Evolutionary conservation across 2,888 invertebrate genomes (phyloP), one percentile per base, ranked within the genome.

Genomic region (Laothoe populi): DNA sequence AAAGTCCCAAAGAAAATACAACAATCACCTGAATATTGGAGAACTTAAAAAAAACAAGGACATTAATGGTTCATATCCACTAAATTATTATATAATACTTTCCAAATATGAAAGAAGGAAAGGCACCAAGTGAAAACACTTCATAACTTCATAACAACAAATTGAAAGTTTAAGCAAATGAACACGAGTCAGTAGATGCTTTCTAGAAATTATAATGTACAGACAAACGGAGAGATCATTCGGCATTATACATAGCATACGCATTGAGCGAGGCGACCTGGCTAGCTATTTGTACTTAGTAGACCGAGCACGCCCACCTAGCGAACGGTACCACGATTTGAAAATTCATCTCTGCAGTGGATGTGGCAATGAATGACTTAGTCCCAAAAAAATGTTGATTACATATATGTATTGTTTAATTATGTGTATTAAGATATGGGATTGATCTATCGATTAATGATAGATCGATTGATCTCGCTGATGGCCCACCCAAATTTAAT

Each of bases 151-250:
- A 83, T 86, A 87, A 82, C 84, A 86, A 86, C 84, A 86, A 86
- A 84, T 88, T 86, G 88, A 90, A 90, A 88, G 88, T 89, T 87
- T 85, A 87, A 84, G 82, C 83, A 88, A 88, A 88, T 86, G 82
- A 83, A 84, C 78, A 75, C 82, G 73, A 83, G 78, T 71, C 82
- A 77, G 79, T 79, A 73, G 80, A 75, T 86, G 83, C 90, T 90
- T 90, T 89, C 90, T 90, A 88, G 81, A 88, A 86, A 87, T 86
- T 81, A 82, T 84, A 84, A 83, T 79, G 79, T 76, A 75, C 66
- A 73, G 73, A 77, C 72, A 72, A 74, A 74, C 72, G 65, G 71
- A 69, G 78, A 76, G 74, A 74, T 76, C 74, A 77, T 74, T 73
- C 70, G 71, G 66, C 70, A 68, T 61, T 57, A 57, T 61, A 61